These are phyloP conservation scores for Luidia sarsii DNA, from an alignment of 53 echinoderm and acorn worm species.

Conservation along the genomic window DNA sequence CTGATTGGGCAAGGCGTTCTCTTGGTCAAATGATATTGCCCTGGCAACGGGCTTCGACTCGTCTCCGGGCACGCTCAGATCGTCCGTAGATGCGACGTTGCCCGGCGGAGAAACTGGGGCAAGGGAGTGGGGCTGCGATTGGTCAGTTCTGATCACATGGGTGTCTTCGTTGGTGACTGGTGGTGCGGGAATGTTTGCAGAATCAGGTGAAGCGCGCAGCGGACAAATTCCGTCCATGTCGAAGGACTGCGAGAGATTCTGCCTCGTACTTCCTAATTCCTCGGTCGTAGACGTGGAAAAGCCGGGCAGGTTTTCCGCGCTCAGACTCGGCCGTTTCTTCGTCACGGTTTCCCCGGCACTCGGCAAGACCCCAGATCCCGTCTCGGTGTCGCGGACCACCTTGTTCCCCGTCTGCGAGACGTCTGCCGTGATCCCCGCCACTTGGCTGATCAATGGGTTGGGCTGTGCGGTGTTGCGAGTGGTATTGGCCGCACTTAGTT, in stretches of 20 bases:
- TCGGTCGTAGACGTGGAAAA: not conserved
- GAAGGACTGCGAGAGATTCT: constrained; percentile 25
- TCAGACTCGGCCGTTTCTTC: not conserved
- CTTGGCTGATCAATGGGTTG: too few relatives aligned
- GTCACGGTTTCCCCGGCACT: constrained; percentile 20
- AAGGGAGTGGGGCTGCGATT: not conserved
- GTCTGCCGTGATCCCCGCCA: not conserved
- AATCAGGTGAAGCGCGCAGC: not conserved
- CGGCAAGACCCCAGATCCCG: not conserved
- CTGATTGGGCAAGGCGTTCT: constrained; percentile 6
- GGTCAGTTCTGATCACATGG: not conserved
- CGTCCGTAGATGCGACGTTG: too few relatives aligned
- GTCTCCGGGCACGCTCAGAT: not conserved
- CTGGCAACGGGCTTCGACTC: constrained; percentile 47
- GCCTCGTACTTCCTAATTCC: constrained; percentile 10
- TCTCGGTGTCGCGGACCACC: not conserved
- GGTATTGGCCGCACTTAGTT: not conserved
- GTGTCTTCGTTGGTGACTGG: not conserved
- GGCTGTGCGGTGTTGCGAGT: constrained; percentile 25
- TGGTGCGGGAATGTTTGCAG: not conserved
- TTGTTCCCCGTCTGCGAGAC: not conserved
- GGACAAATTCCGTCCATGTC: constrained; percentile 50
- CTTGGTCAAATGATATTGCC: constrained; percentile 49
- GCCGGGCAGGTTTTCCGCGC: not conserved
- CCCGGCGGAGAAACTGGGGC: not conserved